Conservation (phyloP, 2,888 invertebrate genomes). For the Conchocele bisecta region DNA sequence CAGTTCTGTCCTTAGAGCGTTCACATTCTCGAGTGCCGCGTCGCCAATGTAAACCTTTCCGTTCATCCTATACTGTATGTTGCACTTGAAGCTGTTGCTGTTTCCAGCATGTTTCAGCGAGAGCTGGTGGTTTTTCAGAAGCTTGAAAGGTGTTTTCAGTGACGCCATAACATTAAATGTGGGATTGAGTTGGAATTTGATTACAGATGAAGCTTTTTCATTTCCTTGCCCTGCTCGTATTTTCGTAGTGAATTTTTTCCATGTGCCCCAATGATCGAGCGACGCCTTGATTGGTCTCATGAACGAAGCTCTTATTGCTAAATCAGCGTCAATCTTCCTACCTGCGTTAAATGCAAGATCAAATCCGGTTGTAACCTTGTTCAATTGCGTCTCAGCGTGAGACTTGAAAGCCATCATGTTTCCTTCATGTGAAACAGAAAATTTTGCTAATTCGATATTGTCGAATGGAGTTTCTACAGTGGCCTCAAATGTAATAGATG, state of each 20-base stretch:
- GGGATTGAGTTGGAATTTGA: slow-evolving; percentile 32
- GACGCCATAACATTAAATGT: slow-evolving; percentile 26
- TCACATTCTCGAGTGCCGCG: slow-evolving; percentile 33
- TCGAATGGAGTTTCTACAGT: slow-evolving; percentile 30
- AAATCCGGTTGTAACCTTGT: slow-evolving; percentile 36
- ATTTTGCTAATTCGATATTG: slow-evolving; percentile 6
- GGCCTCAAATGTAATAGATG: slow-evolving; percentile 18
- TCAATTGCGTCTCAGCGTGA: slow-evolving; percentile 32
- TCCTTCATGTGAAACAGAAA: slow-evolving; percentile 37
- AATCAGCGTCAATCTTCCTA: slow-evolving; percentile 36
- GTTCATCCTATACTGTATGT: slow-evolving; percentile 44
- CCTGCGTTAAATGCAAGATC: slow-evolving; percentile 21
- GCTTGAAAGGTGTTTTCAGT: slow-evolving; percentile 29
- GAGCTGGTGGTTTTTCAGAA: slow-evolving; percentile 42
- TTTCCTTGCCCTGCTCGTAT: slow-evolving; percentile 14
- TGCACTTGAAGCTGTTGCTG: slow-evolving; percentile 39
- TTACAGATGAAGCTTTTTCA: slow-evolving; percentile 8
- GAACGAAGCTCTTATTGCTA: slow-evolving; percentile 40
- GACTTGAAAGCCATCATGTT: slow-evolving; percentile 31
- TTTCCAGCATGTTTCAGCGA: slow-evolving; percentile 40
- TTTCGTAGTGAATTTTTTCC: slow-evolving; percentile 23
- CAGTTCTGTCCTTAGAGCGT: slow-evolving; percentile 31
- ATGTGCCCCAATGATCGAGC: slow-evolving; percentile 40
- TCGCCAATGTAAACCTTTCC: slow-evolving; percentile 41
- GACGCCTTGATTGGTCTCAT: slow-evolving; percentile 36